A percentile compares a stretch with the other conserved stretches of the same genome.
Evolutionary conservation across 2,888 invertebrate species (phyloP).

Genomic region (Chymomyza procnemis): DNA sequence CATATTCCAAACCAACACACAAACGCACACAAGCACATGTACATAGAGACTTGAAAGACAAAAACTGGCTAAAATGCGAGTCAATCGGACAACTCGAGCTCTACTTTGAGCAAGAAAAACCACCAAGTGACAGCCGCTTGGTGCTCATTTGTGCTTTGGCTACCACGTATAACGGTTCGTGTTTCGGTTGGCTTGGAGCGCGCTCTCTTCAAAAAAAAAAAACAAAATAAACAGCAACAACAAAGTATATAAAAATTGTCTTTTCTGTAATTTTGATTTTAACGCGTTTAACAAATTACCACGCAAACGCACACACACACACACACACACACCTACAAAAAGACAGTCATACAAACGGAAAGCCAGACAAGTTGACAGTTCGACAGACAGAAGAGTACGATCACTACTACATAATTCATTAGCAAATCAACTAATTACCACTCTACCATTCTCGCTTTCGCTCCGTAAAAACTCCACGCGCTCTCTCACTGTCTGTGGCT

Average conservation of each 20-base stretch:
- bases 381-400: slow-evolving; percentile 11
- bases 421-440: slow-evolving; percentile 31
- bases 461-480: neutral
- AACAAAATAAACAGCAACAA: too few species aligned
- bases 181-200: slow-evolving; percentile 10
- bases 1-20: slow-evolving; percentile 10
- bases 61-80: slow-evolving; percentile 32
- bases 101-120: slow-evolving; percentile 58
- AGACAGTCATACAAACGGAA: neutral
- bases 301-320: neutral
- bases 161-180: slow-evolving; percentile 64
- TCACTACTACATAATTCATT: slow-evolving; percentile 21
- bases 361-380: neutral
- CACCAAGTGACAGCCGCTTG: slow-evolving; percentile 30
- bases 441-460: neutral
- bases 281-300: slow-evolving; percentile 32
- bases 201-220: neutral
- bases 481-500: neutral
- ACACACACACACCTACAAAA: neutral
- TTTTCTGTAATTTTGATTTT: slow-evolving; percentile 9
- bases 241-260: too few species aligned
- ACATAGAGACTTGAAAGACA: slow-evolving; percentile 16
- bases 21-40: slow-evolving; percentile 15
- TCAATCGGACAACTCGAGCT: slow-evolving; percentile 34
- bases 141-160: slow-evolving; percentile 63